Conservation (phyloP, 2,797 vertebrate species). For the Sebastolobus alascanus region DNA sequence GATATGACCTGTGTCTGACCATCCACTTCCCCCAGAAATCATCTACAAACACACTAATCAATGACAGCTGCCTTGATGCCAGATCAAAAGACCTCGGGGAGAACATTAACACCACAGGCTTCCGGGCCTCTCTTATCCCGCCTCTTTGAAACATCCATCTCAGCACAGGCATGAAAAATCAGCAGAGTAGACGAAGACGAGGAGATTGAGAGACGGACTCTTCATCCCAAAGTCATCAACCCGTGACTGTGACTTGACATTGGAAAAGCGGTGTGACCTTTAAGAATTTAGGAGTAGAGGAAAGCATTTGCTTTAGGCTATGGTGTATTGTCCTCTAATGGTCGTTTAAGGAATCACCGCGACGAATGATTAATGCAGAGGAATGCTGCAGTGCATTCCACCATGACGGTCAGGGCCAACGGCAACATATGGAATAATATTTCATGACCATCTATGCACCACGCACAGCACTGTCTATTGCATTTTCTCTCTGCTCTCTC, state of each 20-base stretch:
- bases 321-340: slow-evolving; percentile 28
- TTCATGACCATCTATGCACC: slow-evolving; percentile 17
- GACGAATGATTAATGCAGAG: slow-evolving; percentile 38
- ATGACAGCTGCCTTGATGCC: slow-evolving; percentile 79
- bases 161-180: slow-evolving; percentile 47
- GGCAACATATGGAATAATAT: slow-evolving; percentile 44
- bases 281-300: slow-evolving; percentile 6
- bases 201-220: slow-evolving; percentile 23
- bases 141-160: slow-evolving; percentile 67
- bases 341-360: slow-evolving; percentile 21
- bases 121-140: slow-evolving; percentile 72
- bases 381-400: slow-evolving; percentile 46
- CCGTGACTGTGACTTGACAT: slow-evolving; percentile 4
- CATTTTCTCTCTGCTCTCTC: neutral
- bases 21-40: slow-evolving; percentile 79
- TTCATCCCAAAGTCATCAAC: slow-evolving; percentile 16
- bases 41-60: slow-evolving; percentile 81
- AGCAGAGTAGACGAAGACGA: slow-evolving; percentile 34
- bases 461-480: neutral
- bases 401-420: slow-evolving; percentile 18
- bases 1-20: slow-evolving; percentile 77
- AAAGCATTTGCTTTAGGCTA: neutral
- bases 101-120: slow-evolving; percentile 80
- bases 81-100: slow-evolving; percentile 76
- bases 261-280: neutral